A percentile compares a stretch with the other conserved stretches of the same genome.
phyloP scores from a whole-genome alignment of 2,797 vertebrate species.

The Crocodylus rhombifer region DNA sequence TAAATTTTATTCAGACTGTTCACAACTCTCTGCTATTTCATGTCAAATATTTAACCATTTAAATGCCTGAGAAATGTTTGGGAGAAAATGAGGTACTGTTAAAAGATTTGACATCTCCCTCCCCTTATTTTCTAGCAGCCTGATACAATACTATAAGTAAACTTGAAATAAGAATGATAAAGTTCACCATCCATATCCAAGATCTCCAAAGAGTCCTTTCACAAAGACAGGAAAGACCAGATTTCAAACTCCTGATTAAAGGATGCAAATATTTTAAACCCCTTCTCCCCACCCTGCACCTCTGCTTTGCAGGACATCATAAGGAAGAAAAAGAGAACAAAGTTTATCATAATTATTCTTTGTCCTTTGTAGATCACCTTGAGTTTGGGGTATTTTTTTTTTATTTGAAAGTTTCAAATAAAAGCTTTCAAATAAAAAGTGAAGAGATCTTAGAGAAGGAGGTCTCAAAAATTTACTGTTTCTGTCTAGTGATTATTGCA shows the following conservation, averaged over 20 bases:
- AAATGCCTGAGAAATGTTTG: background rate
- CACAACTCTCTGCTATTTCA: background rate
- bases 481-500: background rate
- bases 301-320: background rate
- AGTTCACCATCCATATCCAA: background rate
- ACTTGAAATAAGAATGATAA: background rate
- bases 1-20: background rate
- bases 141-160: background rate
- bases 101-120: background rate
- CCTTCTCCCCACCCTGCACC: background rate
- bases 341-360: background rate
- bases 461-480: constrained; percentile 5
- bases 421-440: no score
- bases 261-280: background rate
- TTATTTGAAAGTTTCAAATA: constrained; percentile 6
- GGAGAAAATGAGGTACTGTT: background rate
- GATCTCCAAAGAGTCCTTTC: background rate
- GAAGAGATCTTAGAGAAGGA: background rate
- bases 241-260: background rate
- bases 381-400: background rate
- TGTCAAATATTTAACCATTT: background rate
- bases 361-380: constrained; percentile 16
- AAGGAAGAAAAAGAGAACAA: background rate
- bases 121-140: background rate
- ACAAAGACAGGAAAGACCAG: background rate